Evolutionary conservation across 2,113 vertebrate genomes (phyloP).

Genomic region (Nycticorax nycticorax): DNA sequence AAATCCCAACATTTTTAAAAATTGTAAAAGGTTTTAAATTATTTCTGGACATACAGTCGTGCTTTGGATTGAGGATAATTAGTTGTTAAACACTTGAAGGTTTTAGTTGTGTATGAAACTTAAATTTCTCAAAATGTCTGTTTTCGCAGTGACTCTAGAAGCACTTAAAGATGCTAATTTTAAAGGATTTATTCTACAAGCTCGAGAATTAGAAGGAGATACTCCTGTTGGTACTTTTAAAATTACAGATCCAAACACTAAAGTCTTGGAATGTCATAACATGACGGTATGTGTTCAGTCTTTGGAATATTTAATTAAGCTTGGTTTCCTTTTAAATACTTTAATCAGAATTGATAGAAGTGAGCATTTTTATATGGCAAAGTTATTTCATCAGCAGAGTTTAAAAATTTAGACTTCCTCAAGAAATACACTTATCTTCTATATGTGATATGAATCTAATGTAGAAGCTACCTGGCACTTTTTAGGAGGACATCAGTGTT

Average conservation of each 20-base stretch:
- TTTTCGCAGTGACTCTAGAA: conserved; percentile 57
- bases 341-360: background rate
- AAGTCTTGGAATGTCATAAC: conserved; percentile 54
- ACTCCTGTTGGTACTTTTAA: conserved; percentile 64
- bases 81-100: background rate
- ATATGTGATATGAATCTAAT: background rate
- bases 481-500: background rate
- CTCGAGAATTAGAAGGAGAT: conserved; percentile 65
- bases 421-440: background rate
- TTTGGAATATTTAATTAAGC: background rate
- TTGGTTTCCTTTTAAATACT: background rate
- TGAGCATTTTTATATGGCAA: background rate
- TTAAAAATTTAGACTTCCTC: background rate
- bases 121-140: background rate
- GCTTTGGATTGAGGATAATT: background rate
- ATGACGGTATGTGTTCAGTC: conserved; percentile 32
- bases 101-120: background rate
- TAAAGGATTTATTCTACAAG: conserved; percentile 65
- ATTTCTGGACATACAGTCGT: background rate
- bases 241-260: conserved; percentile 66
- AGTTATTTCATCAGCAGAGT: background rate
- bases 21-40: background rate
- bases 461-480: background rate
- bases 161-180: conserved; percentile 28
- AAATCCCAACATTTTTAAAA: background rate